These are phyloP conservation scores for Diadumene lineata DNA, from an alignment of 92 coral and sea anemone species.

Conservation along the genomic window DNA sequence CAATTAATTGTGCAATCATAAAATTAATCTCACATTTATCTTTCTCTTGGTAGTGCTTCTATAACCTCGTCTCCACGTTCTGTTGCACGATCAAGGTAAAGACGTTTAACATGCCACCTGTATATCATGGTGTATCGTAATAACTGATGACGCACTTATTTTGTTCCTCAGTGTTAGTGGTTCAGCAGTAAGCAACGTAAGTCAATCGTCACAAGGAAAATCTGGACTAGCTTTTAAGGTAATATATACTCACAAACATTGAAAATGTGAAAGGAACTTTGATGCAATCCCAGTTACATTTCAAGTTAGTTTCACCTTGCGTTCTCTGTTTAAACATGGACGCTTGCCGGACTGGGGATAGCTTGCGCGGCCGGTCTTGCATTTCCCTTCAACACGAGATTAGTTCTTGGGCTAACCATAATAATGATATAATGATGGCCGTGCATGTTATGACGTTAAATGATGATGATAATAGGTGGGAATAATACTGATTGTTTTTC, in stretches of 20 bases:
- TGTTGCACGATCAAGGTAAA: conserved; percentile 14
- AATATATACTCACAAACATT: not conserved
- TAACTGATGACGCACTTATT: not conserved
- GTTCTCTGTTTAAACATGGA: too few relatives aligned
- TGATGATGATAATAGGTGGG: not conserved
- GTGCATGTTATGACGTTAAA: not conserved
- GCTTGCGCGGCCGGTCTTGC: too few relatives aligned
- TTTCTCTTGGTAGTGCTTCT: not conserved
- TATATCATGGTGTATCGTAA: not conserved
- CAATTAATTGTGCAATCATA: not conserved
- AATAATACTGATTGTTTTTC: not conserved
- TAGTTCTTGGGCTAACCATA: too few relatives aligned
- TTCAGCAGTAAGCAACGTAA: conserved; percentile 33
- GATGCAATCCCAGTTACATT: too few relatives aligned
- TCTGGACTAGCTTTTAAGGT: conserved; percentile 24
- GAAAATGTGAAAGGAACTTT: too few relatives aligned
- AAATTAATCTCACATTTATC: not conserved
- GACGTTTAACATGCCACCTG: not conserved
- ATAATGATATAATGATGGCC: not conserved
- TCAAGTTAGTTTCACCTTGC: too few relatives aligned
- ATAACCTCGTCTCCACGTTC: conserved; percentile 1
- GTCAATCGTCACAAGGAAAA: conserved; percentile 4
- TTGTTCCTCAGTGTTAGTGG: conserved; percentile 27
- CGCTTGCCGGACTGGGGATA: too few relatives aligned
- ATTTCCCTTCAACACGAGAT: too few relatives aligned